Evolutionary conservation across 1,140 invertebrate species (phyloP).

Genomic region (Cephus cinctus): DNA sequence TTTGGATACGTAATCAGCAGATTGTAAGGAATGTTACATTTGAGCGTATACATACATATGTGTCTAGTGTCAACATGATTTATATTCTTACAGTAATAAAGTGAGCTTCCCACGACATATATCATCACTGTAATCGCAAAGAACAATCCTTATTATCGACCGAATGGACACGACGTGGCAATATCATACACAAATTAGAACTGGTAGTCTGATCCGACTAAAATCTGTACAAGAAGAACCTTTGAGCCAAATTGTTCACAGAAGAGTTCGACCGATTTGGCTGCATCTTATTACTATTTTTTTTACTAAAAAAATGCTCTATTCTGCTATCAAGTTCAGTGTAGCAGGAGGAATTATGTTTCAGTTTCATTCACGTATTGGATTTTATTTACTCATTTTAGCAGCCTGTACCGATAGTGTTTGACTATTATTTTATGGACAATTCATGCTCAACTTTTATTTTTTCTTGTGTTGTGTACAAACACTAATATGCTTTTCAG

Average conservation of each 20-base stretch:
- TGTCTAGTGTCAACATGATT: too few relatives aligned
- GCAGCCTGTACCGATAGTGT: slow-evolving; percentile 27
- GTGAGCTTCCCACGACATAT: too few relatives aligned
- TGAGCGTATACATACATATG: too few relatives aligned
- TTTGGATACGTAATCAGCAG: too few relatives aligned
- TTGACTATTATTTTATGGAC: slow-evolving; percentile 17
- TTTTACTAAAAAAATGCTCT: slow-evolving; percentile 33
- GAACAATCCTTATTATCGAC: too few relatives aligned
- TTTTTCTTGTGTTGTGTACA: not conserved
- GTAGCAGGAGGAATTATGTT: slow-evolving; percentile 30
- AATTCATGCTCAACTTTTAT: not conserved
- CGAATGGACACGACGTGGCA: slow-evolving; percentile 27
- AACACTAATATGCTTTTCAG: too few relatives aligned
- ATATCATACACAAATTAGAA: slow-evolving; percentile 18
- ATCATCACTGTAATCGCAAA: too few relatives aligned
- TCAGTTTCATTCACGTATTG: slow-evolving; percentile 25
- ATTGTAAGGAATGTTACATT: too few relatives aligned
- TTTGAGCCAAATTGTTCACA: slow-evolving; percentile 8
- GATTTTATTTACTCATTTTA: slow-evolving; percentile 31
- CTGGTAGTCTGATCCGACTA: slow-evolving; percentile 16
- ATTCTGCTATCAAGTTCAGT: slow-evolving; percentile 26
- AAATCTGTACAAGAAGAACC: slow-evolving; percentile 5
- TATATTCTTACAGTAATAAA: too few relatives aligned
- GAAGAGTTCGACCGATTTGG: slow-evolving; percentile 24
- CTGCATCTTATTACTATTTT: slow-evolving; percentile 31